These are phyloP conservation scores for Geodia barretti DNA, from an alignment of 37 sponge, comb jelly and placozoan genomes.

Conservation along the genomic window DNA sequence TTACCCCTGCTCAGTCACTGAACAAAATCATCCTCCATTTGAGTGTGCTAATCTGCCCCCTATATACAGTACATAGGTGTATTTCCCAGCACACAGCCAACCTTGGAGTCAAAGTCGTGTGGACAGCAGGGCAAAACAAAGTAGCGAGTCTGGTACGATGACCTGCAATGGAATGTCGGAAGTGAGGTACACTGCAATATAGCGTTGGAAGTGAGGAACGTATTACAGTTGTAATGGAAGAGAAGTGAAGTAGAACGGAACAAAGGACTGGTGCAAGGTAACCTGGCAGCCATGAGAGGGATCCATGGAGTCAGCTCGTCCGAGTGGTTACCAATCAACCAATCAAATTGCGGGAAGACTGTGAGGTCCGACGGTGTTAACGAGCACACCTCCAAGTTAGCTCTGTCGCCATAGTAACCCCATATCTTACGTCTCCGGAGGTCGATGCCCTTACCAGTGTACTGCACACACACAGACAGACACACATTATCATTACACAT, in stretches of 20 bases:
- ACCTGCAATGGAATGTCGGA: slow-evolving; percentile 48
- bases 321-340: slow-evolving; percentile 98
- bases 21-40: no score
- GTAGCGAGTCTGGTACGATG: slow-evolving; percentile 76
- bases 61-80: background rate
- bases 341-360: slow-evolving; percentile 81
- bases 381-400: slow-evolving; percentile 77
- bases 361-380: slow-evolving; percentile 74
- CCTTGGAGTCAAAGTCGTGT: slow-evolving; percentile 90
- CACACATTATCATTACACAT: no score
- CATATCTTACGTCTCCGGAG: slow-evolving; percentile 89
- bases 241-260: no score
- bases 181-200: no score
- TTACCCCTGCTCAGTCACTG: no score
- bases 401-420: slow-evolving; percentile 52
- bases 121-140: slow-evolving; percentile 97
- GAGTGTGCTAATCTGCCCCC: no score
- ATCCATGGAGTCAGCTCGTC: slow-evolving; percentile 99
- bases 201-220: no score
- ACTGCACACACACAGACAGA: no score
- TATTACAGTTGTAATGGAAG: no score
- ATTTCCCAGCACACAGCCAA: slow-evolving; percentile 5
- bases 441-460: slow-evolving; percentile 95
- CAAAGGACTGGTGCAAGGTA: no score
- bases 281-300: slow-evolving; percentile 90